Evolutionary conservation across 2,888 invertebrate genomes (phyloP).

Genomic region (Habrosyne pyritoides): DNA sequence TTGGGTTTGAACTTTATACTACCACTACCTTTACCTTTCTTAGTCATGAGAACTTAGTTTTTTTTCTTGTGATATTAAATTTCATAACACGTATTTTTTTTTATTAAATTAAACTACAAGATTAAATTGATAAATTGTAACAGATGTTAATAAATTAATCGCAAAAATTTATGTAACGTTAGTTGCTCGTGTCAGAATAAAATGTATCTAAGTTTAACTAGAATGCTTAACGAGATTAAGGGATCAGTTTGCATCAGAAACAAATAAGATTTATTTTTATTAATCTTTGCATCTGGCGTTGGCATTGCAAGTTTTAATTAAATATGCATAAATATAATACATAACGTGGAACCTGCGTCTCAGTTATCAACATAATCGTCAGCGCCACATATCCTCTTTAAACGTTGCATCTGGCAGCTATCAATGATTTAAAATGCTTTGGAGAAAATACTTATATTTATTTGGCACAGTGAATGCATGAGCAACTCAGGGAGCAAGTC

Average conservation of each 20-base stretch:
- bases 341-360: no score
- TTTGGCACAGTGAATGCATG: slow-evolving; percentile 26
- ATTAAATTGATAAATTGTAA: no score
- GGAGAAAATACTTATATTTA: slow-evolving; percentile 38
- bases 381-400: background rate
- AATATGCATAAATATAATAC: background rate
- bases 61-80: no score
- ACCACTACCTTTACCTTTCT: background rate
- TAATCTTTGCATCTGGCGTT: background rate
- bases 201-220: background rate
- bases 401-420: slow-evolving; percentile 8
- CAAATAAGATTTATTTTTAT: slow-evolving; percentile 20
- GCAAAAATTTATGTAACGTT: background rate
- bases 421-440: slow-evolving; percentile 19
- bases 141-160: background rate
- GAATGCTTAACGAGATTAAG: slow-evolving; percentile 17
- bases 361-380: no score
- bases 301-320: background rate
- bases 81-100: no score
- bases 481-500: slow-evolving; percentile 27
- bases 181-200: background rate
- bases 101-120: no score
- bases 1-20: background rate
- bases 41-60: background rate
- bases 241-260: slow-evolving; percentile 18